A percentile compares a stretch with the other conserved stretches of the same genome.
phyloP scores from a whole-genome alignment of 1,140 invertebrate genomes.

The Tetragnatha versicolor region DNA sequence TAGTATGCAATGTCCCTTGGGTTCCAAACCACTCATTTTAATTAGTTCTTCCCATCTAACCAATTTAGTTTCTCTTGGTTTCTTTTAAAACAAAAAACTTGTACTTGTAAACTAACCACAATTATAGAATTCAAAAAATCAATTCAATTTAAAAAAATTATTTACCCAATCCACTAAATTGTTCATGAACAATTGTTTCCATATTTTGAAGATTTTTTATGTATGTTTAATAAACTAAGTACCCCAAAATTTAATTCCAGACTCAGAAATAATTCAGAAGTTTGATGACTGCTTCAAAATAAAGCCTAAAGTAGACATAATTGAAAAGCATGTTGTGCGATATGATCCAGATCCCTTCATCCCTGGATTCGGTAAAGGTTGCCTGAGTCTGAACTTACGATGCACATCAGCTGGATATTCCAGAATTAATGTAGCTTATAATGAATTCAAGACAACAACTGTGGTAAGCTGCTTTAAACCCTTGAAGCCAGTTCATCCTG shows the following conservation, averaged over 20 bases:
- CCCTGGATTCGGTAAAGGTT: slow-evolving; percentile 50
- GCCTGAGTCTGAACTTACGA: slow-evolving; percentile 50
- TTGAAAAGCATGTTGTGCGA: slow-evolving; percentile 54
- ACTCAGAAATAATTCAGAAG: background rate
- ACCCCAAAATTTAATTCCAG: background rate
- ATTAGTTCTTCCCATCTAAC: too few species aligned
- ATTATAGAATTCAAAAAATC: background rate
- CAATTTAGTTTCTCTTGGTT: too few species aligned
- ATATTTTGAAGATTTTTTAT: background rate
- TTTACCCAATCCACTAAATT: background rate
- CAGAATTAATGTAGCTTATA: slow-evolving; percentile 40
- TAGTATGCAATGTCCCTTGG: too few species aligned
- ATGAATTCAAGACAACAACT: slow-evolving; percentile 68
- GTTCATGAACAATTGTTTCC: too few species aligned
- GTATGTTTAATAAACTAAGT: background rate
- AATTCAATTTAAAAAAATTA: background rate
- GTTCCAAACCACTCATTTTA: too few species aligned
- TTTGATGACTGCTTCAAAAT: slow-evolving; percentile 71
- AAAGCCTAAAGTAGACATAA: slow-evolving; percentile 69
- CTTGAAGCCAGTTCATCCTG: slow-evolving; percentile 66
- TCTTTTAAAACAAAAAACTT: background rate
- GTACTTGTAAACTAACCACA: background rate
- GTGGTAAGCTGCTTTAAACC: slow-evolving; percentile 74
- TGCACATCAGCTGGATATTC: slow-evolving; percentile 56
- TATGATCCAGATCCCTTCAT: slow-evolving; percentile 36